Conservation (phyloP, 2,888 invertebrate species). For the Pseudococcus longispinus region DNA sequence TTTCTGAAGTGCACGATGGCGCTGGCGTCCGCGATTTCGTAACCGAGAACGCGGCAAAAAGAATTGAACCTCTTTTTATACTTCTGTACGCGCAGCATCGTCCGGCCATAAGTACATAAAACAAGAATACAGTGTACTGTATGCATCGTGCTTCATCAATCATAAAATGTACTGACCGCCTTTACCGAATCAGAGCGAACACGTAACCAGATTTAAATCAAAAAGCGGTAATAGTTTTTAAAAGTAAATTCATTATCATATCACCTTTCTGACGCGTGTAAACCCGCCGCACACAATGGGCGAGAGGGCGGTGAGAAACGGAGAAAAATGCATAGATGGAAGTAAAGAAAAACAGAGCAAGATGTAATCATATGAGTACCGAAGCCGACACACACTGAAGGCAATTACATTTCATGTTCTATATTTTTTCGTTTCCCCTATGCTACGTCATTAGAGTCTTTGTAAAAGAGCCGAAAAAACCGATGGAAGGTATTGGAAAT, state of each 20-base stretch:
- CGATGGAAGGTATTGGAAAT: too few species aligned
- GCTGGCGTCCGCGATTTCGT: neutral
- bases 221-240: slow-evolving; percentile 25
- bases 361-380: neutral
- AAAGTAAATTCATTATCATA: slow-evolving; percentile 42
- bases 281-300: neutral
- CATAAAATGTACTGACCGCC: slow-evolving; percentile 40
- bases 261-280: neutral
- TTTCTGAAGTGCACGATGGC: neutral
- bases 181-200: slow-evolving; percentile 38
- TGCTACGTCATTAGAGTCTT: too few species aligned
- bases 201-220: slow-evolving; percentile 42
- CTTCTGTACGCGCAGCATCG: neutral
- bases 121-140: neutral
- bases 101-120: neutral
- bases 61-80: neutral
- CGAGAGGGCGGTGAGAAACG: neutral
- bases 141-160: slow-evolving; percentile 39
- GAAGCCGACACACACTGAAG: neutral
- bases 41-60: neutral
- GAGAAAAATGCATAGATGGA: neutral
- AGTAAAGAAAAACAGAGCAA: neutral
- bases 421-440: too few species aligned
- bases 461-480: too few species aligned
- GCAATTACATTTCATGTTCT: neutral